Conservation (phyloP, 2,888 invertebrate genomes). For the Dryobotodes eremita region DNA sequence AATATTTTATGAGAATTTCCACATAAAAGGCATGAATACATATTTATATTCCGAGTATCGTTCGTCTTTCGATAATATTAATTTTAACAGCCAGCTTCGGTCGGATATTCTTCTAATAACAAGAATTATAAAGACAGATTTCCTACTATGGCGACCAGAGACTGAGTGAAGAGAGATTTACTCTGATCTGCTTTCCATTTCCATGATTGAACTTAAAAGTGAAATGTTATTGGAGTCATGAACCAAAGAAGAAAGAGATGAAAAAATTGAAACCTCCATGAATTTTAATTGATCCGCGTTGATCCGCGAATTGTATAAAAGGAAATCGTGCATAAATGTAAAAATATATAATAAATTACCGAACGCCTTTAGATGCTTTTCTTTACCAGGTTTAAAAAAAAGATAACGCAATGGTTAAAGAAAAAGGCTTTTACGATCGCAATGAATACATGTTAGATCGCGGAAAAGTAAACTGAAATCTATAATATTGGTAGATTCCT, state of each 20-base stretch:
- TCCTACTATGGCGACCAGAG: constrained; percentile 28
- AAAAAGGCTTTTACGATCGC: too few relatives aligned
- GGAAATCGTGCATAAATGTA: too few relatives aligned
- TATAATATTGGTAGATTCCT: too few relatives aligned
- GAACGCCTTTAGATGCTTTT: too few relatives aligned
- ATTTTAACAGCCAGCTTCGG: constrained; percentile 49
- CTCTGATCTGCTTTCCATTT: constrained; percentile 43
- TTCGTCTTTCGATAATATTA: constrained; percentile 55
- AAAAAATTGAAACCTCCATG: not conserved
- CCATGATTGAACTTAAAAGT: constrained; percentile 40
- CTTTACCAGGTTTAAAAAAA: too few relatives aligned
- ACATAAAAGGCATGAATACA: constrained; percentile 50
- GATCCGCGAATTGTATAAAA: too few relatives aligned
- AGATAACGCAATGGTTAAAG: too few relatives aligned
- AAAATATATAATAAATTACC: too few relatives aligned
- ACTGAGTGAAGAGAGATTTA: constrained; percentile 14
- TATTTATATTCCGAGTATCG: constrained; percentile 52
- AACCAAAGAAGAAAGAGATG: not conserved
- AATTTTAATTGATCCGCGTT: not conserved
- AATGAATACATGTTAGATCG: too few relatives aligned
- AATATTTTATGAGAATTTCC: constrained; percentile 46
- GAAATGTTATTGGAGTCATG: constrained; percentile 24
- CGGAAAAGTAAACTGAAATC: too few relatives aligned
- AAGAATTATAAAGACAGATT: constrained; percentile 55
- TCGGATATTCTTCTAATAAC: constrained; percentile 45